Conservation (phyloP, 1,140 invertebrate species). For the Brachionus rubens region DNA sequence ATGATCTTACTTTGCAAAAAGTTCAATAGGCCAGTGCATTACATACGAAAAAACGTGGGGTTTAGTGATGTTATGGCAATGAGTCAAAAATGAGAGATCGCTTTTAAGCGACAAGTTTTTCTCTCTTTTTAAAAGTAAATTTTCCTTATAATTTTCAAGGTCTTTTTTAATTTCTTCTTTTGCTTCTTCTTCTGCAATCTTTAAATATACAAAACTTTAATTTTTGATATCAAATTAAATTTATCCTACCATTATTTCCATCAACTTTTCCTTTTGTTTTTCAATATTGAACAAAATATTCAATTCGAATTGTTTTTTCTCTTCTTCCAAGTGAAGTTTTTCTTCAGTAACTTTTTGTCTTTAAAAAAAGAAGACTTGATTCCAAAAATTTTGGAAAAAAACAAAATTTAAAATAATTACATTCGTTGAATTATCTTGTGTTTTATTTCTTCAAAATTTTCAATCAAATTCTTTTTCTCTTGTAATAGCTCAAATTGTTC, state of each 20-base stretch:
- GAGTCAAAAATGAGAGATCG: constrained; percentile 7
- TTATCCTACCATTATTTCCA: not conserved
- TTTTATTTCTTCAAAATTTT: constrained; percentile 38
- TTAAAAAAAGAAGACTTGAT: not conserved
- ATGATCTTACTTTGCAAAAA: constrained; percentile 17
- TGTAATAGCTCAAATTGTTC: constrained; percentile 32
- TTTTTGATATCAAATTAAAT: not conserved
- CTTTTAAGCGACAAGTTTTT: constrained; percentile 6
- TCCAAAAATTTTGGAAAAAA: not conserved
- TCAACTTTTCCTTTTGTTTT: constrained; percentile 20
- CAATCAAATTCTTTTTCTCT: constrained; percentile 32
- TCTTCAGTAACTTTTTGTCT: constrained; percentile 20
- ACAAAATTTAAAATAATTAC: not conserved
- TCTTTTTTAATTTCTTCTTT: constrained; percentile 24
- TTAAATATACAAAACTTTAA: not conserved
- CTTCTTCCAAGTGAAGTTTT: not conserved
- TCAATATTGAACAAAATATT: not conserved
- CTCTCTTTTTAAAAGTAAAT: not conserved
- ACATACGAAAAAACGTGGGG: constrained; percentile 30
- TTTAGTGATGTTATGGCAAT: not conserved
- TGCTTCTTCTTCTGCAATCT: not conserved
- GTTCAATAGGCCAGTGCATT: constrained; percentile 30
- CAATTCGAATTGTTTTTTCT: constrained; percentile 6
- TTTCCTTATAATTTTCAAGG: constrained; percentile 3
- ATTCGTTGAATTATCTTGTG: constrained; percentile 11